Conservation (phyloP, 2,888 invertebrate genomes). For the Meganola albula region DNA sequence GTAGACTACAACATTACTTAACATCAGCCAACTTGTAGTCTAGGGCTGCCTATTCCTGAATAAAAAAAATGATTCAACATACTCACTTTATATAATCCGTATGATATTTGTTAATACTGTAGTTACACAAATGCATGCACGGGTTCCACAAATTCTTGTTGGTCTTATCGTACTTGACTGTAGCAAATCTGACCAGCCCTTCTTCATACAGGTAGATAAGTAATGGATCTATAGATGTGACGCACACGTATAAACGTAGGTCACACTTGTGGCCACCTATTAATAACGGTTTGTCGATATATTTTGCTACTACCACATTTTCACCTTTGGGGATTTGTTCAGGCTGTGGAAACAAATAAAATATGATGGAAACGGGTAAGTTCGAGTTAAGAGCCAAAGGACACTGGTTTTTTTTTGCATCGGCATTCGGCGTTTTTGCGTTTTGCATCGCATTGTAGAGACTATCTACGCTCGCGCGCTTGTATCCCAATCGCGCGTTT, state of each 20-base stretch:
- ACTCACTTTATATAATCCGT: slow-evolving; percentile 95
- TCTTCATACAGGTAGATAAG: slow-evolving; percentile 97
- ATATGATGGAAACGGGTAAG: no score
- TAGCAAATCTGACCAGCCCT: slow-evolving; percentile 95
- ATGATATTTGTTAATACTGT: slow-evolving; percentile 98
- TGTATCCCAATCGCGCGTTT: no score
- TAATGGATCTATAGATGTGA: slow-evolving; percentile 96
- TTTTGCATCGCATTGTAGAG: no score
- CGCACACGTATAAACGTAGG: slow-evolving; percentile 94
- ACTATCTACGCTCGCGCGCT: no score
- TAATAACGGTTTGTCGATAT: slow-evolving; percentile 90
- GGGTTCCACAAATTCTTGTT: slow-evolving; percentile 96
- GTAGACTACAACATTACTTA: no score
- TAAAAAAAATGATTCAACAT: no score
- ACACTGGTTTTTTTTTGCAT: no score
- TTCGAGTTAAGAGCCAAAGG: no score
- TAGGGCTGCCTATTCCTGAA: no score
- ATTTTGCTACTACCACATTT: slow-evolving; percentile 93
- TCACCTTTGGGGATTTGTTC: slow-evolving; percentile 95
- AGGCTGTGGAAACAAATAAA: no score
- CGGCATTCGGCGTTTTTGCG: no score
- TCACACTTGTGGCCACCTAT: slow-evolving; percentile 98
- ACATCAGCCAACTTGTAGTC: no score
- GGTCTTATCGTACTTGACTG: slow-evolving; percentile 94
- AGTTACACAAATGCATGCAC: slow-evolving; percentile 98